Conservation (phyloP, 2,113 vertebrate genomes). For the Calidris pygmaea region DNA sequence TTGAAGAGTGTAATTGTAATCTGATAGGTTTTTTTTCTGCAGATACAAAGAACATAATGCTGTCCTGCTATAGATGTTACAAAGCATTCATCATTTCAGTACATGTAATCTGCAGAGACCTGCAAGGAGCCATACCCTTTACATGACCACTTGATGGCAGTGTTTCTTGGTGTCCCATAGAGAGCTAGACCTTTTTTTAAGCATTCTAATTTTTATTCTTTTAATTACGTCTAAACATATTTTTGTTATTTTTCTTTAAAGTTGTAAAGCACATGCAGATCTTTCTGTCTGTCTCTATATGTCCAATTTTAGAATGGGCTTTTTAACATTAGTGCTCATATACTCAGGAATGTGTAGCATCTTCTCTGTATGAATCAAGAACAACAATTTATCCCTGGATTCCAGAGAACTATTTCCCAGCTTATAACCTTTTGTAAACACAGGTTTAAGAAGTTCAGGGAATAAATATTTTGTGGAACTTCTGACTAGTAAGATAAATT, state of each 20-base stretch:
- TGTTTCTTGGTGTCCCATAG: background rate
- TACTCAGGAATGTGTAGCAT: background rate
- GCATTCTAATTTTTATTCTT: background rate
- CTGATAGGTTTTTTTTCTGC: background rate
- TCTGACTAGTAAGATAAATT: constrained; percentile 36
- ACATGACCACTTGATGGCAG: constrained; percentile 9
- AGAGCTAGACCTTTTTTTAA: background rate
- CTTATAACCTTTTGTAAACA: constrained; percentile 20
- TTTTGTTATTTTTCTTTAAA: background rate
- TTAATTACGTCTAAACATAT: background rate
- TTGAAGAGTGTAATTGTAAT: background rate
- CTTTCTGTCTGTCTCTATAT: background rate
- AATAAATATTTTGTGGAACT: constrained; percentile 56
- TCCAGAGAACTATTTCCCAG: background rate
- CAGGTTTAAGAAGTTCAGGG: background rate
- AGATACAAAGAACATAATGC: background rate
- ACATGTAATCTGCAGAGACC: background rate
- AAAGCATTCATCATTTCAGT: background rate
- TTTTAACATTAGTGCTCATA: background rate
- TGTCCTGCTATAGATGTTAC: fast-evolving
- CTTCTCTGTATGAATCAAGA: background rate
- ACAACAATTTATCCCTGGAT: background rate
- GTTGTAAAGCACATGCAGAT: background rate
- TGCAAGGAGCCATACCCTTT: background rate
- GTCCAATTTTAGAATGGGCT: background rate